Conservation (phyloP, 2,113 vertebrate genomes). For the Crypturellus undulatus region DNA sequence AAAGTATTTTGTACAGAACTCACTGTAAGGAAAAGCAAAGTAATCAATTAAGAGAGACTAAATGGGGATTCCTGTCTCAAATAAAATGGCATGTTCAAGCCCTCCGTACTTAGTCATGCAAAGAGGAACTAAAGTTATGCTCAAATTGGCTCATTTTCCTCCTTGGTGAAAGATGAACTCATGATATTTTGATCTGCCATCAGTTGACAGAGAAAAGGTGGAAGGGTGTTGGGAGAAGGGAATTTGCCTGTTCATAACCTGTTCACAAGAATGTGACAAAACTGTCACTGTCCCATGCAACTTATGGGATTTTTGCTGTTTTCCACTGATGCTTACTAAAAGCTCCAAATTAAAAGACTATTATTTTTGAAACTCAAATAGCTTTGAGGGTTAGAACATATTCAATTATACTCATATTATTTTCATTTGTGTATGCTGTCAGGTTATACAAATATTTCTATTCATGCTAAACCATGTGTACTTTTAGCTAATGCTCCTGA, state of each 20-base stretch:
- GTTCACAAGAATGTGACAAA: neutral
- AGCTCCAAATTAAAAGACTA: neutral
- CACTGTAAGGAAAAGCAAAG: neutral
- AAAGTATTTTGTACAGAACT: neutral
- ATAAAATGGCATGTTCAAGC: neutral
- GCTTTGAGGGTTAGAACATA: neutral
- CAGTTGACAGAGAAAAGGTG: neutral
- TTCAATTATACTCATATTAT: neutral
- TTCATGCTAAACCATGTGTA: neutral
- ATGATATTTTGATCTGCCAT: neutral
- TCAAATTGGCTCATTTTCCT: neutral
- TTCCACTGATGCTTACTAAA: neutral
- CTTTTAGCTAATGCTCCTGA: neutral
- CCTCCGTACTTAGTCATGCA: neutral
- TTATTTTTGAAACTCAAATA: neutral
- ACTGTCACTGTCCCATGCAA: neutral
- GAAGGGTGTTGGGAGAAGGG: neutral
- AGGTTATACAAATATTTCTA: neutral
- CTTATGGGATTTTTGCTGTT: neutral
- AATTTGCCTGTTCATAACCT: neutral
- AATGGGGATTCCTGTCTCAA: neutral
- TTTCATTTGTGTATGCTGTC: neutral
- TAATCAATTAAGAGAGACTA: neutral
- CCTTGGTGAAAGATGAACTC: neutral
- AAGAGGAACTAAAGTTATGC: neutral